A percentile compares a stretch with the other conserved stretches of the same genome.
phyloP scores from a whole-genome alignment of 2,797 vertebrate species.

The Sebastes paucispinis region DNA sequence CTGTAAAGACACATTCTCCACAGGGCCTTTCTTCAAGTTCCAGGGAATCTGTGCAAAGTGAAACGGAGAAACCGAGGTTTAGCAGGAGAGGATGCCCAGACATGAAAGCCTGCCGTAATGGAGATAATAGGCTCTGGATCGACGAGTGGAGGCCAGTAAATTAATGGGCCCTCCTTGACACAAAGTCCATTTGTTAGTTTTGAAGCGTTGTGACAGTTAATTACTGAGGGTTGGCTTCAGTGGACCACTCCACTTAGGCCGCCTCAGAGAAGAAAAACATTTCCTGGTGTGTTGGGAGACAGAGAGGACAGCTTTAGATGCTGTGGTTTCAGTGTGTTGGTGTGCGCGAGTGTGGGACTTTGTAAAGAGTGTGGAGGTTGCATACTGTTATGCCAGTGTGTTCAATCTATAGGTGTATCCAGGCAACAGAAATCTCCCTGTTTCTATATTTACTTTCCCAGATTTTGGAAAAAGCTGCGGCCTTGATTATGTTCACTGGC shows the following conservation, averaged over 20 bases:
- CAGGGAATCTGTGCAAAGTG: conserved; percentile 35
- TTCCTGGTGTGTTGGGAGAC: conserved; percentile 56
- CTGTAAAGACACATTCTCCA: neutral
- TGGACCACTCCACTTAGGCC: conserved; percentile 67
- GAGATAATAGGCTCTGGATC: conserved; percentile 77
- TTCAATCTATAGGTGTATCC: conserved; percentile 20
- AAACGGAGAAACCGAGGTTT: conserved; percentile 39
- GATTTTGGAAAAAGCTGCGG: neutral
- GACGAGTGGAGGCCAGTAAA: conserved; percentile 73
- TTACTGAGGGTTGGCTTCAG: conserved; percentile 71
- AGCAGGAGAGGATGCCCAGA: conserved; percentile 42
- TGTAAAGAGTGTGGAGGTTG: conserved; percentile 9
- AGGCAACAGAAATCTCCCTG: neutral
- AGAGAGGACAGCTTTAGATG: conserved; percentile 46
- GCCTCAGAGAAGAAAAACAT: conserved; percentile 62
- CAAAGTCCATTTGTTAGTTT: conserved; percentile 81
- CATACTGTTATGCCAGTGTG: neutral
- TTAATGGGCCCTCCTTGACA: conserved; percentile 79
- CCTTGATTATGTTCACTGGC: neutral
- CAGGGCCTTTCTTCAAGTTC: conserved; percentile 9
- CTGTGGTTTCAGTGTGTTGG: conserved; percentile 41
- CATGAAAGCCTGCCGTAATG: conserved; percentile 67
- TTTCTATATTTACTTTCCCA: neutral
- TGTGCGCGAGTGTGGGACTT: neutral
- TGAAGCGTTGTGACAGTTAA: conserved; percentile 82